phyloP scores from a whole-genome alignment of 2,113 vertebrate species.

The Rhynchopsitta pachyrhyncha region DNA sequence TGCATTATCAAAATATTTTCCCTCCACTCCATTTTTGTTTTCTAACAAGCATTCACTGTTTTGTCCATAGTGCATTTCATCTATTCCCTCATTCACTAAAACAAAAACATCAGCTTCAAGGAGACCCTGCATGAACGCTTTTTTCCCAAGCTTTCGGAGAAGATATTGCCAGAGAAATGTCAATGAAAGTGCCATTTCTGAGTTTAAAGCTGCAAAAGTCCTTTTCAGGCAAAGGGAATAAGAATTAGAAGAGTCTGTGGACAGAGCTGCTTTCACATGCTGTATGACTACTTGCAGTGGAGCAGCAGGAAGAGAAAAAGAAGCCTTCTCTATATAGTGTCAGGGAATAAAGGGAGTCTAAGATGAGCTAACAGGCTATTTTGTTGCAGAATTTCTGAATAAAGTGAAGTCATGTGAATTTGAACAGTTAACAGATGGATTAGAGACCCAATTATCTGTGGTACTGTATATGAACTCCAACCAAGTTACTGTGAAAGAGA shows the following conservation, averaged over 20 bases:
- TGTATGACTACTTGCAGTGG: not conserved
- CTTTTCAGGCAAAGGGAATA: constrained; percentile 8
- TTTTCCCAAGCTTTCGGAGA: not conserved
- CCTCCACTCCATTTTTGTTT: not conserved
- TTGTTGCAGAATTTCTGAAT: constrained; percentile 27
- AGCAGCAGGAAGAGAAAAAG: constrained; percentile 26
- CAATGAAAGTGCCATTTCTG: not conserved
- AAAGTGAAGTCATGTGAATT: constrained; percentile 52
- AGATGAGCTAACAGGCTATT: constrained; percentile 30
- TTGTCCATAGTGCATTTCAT: not conserved
- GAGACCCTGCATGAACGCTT: not conserved
- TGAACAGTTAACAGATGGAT: constrained; percentile 45
- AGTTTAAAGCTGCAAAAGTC: not conserved
- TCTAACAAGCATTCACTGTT: not conserved
- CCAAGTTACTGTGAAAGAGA: constrained; percentile 20
- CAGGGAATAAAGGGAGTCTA: constrained; percentile 21
- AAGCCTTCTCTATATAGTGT: not conserved
- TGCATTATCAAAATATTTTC: not conserved
- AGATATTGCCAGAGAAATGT: not conserved
- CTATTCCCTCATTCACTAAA: not conserved
- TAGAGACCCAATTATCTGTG: constrained; percentile 35
- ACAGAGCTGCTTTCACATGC: constrained; percentile 31
- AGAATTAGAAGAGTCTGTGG: not conserved
- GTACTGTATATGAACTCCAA: not conserved
- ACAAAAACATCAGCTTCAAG: not conserved